Base-by-base conservation (phyloP, 2,797 vertebrate species). In the Nannoperca obscura region DNA sequence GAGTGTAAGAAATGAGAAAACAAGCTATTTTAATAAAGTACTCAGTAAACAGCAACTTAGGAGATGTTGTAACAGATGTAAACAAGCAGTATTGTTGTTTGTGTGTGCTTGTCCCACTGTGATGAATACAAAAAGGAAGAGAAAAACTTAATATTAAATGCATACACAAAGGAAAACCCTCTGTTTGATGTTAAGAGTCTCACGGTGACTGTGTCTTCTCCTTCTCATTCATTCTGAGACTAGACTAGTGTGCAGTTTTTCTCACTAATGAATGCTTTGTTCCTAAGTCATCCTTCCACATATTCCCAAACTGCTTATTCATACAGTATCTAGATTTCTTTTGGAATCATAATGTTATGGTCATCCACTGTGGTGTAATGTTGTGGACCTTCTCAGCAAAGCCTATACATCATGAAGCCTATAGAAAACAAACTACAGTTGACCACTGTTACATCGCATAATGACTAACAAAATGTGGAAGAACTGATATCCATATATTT, bases 231-330 rank as follows among this genome's bases (percentile, higher is more conserved):
- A 63, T 42, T 67, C 44, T 54, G 3, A 65, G 27, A 40, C 15
- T 66, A 32, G 72, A 53, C 22, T 20, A 32, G 42, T 65, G 2
- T 66, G 74, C 74, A 66, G n/a, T 69, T 66, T 79, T 79, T 62
- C 10, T 58, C 20, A 4, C 34, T 72, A 64, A 75, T 72, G n/a
- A 81, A 74, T 27, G 13, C 34, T 78, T 80, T 72, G 61, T 65
- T 66, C 68, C 24, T 38, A 32, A 72, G 9, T 49, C 46, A 57
- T 69, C 59, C n/a, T 66, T 40, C 34, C 49, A 42, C 14, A 38
- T 7, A n/a, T 50, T 58, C 9, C 44, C 46, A 30, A 36, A 38
- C 22, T 80, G 11, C 68, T 36, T 57, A 42, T 61, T 71, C 44
- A 61, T 15, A 27, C 40, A 60, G 2, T 70, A 62, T 69, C 72